Conservation (phyloP, 1,140 invertebrate genomes). For the Anastatus disparis region DNA sequence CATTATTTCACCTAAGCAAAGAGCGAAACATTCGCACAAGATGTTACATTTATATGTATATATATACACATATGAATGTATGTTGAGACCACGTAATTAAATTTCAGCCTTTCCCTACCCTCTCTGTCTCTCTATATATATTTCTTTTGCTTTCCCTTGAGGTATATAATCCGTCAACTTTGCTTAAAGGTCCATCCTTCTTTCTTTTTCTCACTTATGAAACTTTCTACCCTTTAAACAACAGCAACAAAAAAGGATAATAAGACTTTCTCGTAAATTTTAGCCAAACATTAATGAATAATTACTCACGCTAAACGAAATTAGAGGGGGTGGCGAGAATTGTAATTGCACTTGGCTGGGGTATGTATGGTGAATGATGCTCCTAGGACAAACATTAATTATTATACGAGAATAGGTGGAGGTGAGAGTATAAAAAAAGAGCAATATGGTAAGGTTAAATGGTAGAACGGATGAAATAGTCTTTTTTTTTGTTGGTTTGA, state of each 20-base stretch:
- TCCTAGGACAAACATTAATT: slow-evolving; percentile 18
- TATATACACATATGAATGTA: too few species aligned
- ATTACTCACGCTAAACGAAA: slow-evolving; percentile 38
- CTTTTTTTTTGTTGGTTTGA: too few species aligned
- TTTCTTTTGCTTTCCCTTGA: neutral
- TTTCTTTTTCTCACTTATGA: neutral
- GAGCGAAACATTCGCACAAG: slow-evolving; percentile 20
- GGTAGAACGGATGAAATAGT: too few species aligned
- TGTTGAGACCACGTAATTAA: slow-evolving; percentile 28
- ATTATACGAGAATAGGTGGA: neutral
- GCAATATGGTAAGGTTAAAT: too few species aligned
- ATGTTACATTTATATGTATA: too few species aligned
- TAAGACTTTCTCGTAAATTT: slow-evolving; percentile 35
- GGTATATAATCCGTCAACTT: slow-evolving; percentile 24
- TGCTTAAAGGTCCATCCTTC: slow-evolving; percentile 7
- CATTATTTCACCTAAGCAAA: slow-evolving; percentile 23
- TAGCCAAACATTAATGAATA: slow-evolving; percentile 33
- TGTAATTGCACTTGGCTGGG: slow-evolving; percentile 23
- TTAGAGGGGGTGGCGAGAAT: slow-evolving; percentile 27
- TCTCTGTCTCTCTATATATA: too few species aligned
- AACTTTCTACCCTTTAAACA: neutral
- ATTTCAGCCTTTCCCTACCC: slow-evolving; percentile 33
- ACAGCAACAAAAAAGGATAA: too few species aligned
- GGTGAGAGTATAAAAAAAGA: too few species aligned
- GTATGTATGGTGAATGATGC: neutral